Percentiles rank a stretch among this genome's conserved stretches.
These are phyloP conservation scores for Gambusia affinis DNA, from an alignment of 2,113 vertebrate genomes.

Conservation along the genomic window DNA sequence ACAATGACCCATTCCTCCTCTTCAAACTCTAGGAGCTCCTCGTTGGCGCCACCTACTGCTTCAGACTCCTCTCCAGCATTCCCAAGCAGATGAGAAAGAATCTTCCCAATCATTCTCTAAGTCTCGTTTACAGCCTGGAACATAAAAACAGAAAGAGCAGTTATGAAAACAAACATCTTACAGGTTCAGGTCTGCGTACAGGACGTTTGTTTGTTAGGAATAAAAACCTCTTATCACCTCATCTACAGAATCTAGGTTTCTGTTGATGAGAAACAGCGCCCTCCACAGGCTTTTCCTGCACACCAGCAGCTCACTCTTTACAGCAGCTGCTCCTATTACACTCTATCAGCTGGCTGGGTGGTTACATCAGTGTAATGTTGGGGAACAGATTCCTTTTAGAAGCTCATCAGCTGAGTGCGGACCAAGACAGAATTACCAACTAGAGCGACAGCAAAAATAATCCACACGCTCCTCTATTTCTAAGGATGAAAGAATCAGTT, in stretches of 20 bases:
- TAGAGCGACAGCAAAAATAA: neutral
- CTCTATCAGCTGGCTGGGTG: slow-evolving; percentile 11
- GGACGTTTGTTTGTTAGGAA: too few relatives aligned
- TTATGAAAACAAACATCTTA: neutral
- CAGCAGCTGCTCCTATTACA: slow-evolving; percentile 12
- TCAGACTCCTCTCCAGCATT: slow-evolving; percentile 36
- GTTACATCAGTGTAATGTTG: neutral
- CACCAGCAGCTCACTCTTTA: slow-evolving; percentile 5
- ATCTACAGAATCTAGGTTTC: neutral
- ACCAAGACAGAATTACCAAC: neutral
- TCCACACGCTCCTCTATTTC: neutral
- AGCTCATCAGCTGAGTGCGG: neutral
- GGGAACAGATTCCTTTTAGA: neutral
- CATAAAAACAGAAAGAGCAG: neutral
- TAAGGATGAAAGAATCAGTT: neutral
- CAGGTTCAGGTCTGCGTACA: neutral
- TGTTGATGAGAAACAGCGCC: too few relatives aligned
- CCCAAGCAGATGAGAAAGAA: slow-evolving; percentile 74
- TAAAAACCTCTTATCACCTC: neutral
- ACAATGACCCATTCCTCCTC: slow-evolving; percentile 81
- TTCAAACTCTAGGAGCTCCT: slow-evolving; percentile 73
- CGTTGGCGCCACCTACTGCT: slow-evolving; percentile 12
- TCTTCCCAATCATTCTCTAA: slow-evolving; percentile 73
- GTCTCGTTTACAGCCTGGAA: slow-evolving; percentile 24
- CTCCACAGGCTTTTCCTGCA: neutral